Conservation (phyloP, 53 echinoderm and acorn worm species). For the Paracentrotus lividus region DNA sequence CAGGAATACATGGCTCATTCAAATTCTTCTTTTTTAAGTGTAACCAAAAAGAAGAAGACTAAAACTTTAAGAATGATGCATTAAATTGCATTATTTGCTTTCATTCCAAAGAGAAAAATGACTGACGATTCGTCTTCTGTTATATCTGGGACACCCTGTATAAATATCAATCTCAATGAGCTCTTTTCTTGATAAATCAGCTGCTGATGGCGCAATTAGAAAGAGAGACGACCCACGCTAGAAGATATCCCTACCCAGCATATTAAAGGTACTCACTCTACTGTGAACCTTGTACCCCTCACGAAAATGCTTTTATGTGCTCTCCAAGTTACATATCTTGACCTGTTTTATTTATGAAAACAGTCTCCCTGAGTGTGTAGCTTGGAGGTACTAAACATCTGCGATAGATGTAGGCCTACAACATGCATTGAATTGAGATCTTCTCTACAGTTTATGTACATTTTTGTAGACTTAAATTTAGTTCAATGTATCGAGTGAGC, state of each 20-base stretch:
- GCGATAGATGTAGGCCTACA: not conserved
- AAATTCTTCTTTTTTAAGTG: too few species aligned
- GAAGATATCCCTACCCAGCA: not conserved
- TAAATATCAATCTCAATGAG: not conserved
- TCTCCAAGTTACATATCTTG: constrained; percentile 10
- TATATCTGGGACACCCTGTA: too few species aligned
- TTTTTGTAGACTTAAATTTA: too few species aligned
- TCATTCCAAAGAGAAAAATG: too few species aligned
- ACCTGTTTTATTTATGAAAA: constrained; percentile 24
- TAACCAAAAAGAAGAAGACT: too few species aligned
- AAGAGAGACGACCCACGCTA: not conserved
- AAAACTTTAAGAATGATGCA: too few species aligned
- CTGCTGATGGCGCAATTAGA: constrained; percentile 2
- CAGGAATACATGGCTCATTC: too few species aligned
- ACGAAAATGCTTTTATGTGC: not conserved
- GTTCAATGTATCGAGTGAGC: too few species aligned
- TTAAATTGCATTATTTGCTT: too few species aligned
- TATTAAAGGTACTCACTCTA: not conserved
- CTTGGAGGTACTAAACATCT: not conserved
- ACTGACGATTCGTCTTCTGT: too few species aligned
- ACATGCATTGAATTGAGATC: too few species aligned
- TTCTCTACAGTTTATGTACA: too few species aligned
- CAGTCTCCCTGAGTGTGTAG: not conserved
- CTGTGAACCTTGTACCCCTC: not conserved
- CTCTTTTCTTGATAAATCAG: constrained; percentile 40